Base-by-base conservation (phyloP, 2,888 invertebrate genomes). In the Agrochola macilenta region DNA sequence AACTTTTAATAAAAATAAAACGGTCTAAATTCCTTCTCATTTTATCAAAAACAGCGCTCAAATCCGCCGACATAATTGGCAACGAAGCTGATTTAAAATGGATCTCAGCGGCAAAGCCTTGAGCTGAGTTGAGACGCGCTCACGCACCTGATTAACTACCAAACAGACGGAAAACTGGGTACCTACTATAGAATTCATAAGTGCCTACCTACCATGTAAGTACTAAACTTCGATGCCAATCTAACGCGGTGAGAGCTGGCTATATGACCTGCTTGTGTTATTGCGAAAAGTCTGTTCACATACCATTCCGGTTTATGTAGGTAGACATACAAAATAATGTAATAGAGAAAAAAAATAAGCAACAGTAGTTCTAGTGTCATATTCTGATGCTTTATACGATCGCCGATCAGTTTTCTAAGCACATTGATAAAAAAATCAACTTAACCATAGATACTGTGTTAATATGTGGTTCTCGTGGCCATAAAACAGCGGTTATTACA, bases 71-170 rank as follows among this genome's bases (percentile, higher is more conserved):
- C 30, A 64, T 86, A 77, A 87, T 81, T 84, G 76, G 57, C 68
- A 71, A 71, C 69, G 58, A 74, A 87, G 78, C 80, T 84, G 80
- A 78, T 87, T 78, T 82, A 77, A 79, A 84, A 87, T 78, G 68
- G 77, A 87, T 78, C 54, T 81, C 68, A 66, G 76, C 60, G 49
- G 61, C 46, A 84, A 85, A 72, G 72, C 70, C 74, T 79, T 73
- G 26, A 69, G 78, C 68, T 77, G 66, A 78, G 65, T 77, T 76
- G 58, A 78, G 66, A 75, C 70, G 63, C 75, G 69, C 26, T 52
- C 73, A 76, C 72, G 66, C 81, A 79, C 68, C 78, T 85, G 76
- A 83, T 73, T 79, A 79, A 74, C 79, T 81, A 71, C 52, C 58
- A 79, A 87, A 81, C 73, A 78, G 65, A 65, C 65, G 60, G 70